Evolutionary conservation across 2,797 vertebrate species (phyloP), one percentile per base, ranked within the genome.

Genomic region (Lutjanus campechanus): DNA sequence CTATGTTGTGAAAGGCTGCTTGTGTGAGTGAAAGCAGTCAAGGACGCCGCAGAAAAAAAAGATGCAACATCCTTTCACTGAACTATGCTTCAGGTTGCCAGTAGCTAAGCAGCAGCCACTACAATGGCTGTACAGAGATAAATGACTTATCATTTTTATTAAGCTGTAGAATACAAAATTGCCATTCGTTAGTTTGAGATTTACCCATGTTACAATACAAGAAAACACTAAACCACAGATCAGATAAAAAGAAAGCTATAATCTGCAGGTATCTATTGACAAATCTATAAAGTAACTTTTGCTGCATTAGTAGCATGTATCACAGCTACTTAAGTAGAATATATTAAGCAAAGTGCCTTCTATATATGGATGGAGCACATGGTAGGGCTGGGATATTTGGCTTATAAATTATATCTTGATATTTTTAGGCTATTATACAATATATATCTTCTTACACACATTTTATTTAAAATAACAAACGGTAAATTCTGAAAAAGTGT

Each of bases 1-100:
- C 66, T 71, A 22, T 55, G 76, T 55, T 71, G 55, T 82, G 80
- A 91, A 90, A 85, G 47, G 77, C 70, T 19, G 84, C 81, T 71
- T 84, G 66, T 76, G 59, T 61, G 79, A 87, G 66, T 83, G 89
- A 82, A 90, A 86, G 82, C 63, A 60, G 77, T 87, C 93, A 95
- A 94, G 95, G 94, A 88, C 86, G 8, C 5, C 2, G 13, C 49
- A 56, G 59, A 51, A 83, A 61, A 66, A 36, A 84, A 73, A 82
- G 50, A 78, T 25, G 66, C 56, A 84, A 76, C 74, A 88, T 88
- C 90, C 70, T 91, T 95, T 95, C 87, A 92, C 41, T 69, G 53
- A 84, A 77, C 41, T 56, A 41, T 36, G 58, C 64, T 87, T 76
- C 70, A 77, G 51, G 64, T 70, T 81, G 69, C 63, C 76, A 66